Conservation (phyloP, 2,888 invertebrate genomes). For the Cremastinae sp. region DNA sequence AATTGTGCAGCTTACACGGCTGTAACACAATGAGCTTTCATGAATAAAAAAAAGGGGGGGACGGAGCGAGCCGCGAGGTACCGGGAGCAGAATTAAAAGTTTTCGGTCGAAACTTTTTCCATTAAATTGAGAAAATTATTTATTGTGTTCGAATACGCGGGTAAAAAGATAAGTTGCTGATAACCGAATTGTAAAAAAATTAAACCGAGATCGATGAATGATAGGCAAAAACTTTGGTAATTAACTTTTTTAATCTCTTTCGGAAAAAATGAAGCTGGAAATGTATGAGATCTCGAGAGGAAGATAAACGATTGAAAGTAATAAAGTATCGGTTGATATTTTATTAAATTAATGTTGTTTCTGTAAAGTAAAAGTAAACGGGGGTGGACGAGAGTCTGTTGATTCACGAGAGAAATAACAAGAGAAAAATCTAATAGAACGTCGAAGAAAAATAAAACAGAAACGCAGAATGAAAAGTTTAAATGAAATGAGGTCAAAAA, state of each 20-base stretch:
- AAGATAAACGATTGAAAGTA: no score
- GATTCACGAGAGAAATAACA: conserved; percentile 27
- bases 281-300: no score
- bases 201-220: no score
- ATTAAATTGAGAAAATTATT: not conserved
- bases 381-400: not conserved
- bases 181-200: no score
- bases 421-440: conserved; percentile 28
- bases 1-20: conserved; percentile 7
- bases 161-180: not conserved
- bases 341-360: conserved; percentile 15
- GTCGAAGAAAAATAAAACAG: no score
- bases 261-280: no score
- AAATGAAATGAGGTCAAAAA: no score
- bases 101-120: conserved; percentile 2
- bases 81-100: not conserved
- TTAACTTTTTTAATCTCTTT: conserved; percentile 1
- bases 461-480: no score
- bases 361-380: conserved; percentile 11
- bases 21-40: conserved; percentile 34
- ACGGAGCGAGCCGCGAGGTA: not conserved
- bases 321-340: conserved; percentile 1
- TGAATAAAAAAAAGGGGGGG: conserved; percentile 11
- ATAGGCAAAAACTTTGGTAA: no score
- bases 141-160: not conserved